Percentiles rank a stretch among this genome's conserved stretches.
Evolutionary conservation across 1,140 invertebrate genomes (phyloP).

Genomic region (Drosophila nigrodunni): DNA sequence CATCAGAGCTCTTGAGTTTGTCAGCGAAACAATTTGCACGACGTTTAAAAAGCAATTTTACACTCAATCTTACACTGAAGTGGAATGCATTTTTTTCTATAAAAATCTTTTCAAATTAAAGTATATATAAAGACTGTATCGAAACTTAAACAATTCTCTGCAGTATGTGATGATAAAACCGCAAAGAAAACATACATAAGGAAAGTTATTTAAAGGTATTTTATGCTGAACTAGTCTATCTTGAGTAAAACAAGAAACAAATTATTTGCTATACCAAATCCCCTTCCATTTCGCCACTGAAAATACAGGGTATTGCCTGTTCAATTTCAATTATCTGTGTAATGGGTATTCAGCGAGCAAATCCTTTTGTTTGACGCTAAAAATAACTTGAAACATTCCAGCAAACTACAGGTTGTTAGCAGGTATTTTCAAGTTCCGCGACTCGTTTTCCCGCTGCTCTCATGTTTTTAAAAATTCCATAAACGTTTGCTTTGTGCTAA

Average conservation of each 20-base stretch:
- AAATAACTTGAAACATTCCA: background rate
- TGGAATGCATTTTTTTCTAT: background rate
- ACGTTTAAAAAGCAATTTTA: slow-evolving; percentile 43
- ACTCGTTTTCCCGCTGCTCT: background rate
- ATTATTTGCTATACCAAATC: background rate
- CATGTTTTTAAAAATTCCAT: slow-evolving; percentile 51
- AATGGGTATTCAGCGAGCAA: background rate
- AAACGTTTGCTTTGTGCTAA: slow-evolving; percentile 66
- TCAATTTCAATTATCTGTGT: slow-evolving; percentile 8
- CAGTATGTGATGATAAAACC: background rate
- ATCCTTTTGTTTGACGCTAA: background rate
- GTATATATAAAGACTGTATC: background rate
- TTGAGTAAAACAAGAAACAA: too few species aligned
- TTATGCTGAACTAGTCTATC: too few species aligned
- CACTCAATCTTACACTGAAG: slow-evolving; percentile 18
- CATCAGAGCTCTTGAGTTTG: slow-evolving; percentile 25
- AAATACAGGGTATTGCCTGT: background rate
- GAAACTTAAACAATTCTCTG: background rate
- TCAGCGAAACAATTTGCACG: slow-evolving; percentile 39
- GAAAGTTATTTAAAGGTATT: too few species aligned
- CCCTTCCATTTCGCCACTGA: background rate
- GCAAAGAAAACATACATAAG: too few species aligned
- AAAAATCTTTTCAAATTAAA: background rate
- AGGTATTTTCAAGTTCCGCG: background rate
- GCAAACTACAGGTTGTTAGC: background rate